Evolutionary conservation across 2,888 invertebrate species (phyloP).

Genomic region (Parascotia fuliginaria): DNA sequence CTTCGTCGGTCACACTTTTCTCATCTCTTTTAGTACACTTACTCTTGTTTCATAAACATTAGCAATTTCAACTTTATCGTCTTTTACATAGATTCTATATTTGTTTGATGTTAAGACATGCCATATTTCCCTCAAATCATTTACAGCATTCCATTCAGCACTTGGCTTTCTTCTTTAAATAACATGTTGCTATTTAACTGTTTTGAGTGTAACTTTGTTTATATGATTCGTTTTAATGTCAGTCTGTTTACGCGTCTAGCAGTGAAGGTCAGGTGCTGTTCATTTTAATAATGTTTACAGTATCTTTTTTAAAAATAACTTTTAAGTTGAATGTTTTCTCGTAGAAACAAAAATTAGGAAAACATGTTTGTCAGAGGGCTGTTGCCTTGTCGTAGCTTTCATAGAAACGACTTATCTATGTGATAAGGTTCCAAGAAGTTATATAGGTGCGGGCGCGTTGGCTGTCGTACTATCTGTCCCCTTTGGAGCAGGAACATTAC

Average conservation of each 20-base stretch:
- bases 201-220: slow-evolving; percentile 52
- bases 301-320: slow-evolving; percentile 36
- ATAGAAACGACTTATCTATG: slow-evolving; percentile 48
- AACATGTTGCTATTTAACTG: slow-evolving; percentile 54
- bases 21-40: slow-evolving; percentile 32
- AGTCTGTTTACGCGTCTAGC: slow-evolving; percentile 55
- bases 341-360: slow-evolving; percentile 6
- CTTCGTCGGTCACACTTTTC: slow-evolving; percentile 11
- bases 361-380: slow-evolving; percentile 1
- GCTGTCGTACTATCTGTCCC: slow-evolving; percentile 25
- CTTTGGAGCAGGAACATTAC: slow-evolving; percentile 48
- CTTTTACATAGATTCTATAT: too few species aligned
- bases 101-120: slow-evolving; percentile 9
- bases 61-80: slow-evolving; percentile 2
- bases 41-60: slow-evolving; percentile 30
- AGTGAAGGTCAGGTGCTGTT: slow-evolving; percentile 53
- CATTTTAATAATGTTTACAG: slow-evolving; percentile 53
- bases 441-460: slow-evolving; percentile 17
- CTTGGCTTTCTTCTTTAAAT: slow-evolving; percentile 65
- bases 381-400: slow-evolving; percentile 22
- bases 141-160: slow-evolving; percentile 53
- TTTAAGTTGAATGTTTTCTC: slow-evolving; percentile 26
- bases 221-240: slow-evolving; percentile 55
- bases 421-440: slow-evolving; percentile 46
- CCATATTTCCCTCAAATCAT: slow-evolving; percentile 40